Base-by-base conservation (phyloP, 2,797 vertebrate species). In the Prionace glauca region DNA sequence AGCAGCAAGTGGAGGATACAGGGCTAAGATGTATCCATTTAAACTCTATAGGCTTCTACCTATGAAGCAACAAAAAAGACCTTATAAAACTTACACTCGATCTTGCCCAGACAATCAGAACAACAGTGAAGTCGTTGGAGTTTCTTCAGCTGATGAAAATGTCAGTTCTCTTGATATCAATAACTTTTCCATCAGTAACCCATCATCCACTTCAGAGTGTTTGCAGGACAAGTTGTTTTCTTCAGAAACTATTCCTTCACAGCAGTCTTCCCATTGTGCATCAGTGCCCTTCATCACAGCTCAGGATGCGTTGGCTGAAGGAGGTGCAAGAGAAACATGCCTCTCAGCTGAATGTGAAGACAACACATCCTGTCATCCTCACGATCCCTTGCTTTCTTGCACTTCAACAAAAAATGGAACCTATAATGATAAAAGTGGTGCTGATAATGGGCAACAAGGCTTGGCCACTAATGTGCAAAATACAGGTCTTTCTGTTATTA, bases 11-110 rank as follows among this genome's bases (percentile, higher is more conserved):
- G 98, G 99, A 41, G 98, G 99, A 92, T 97, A 99, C 72, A 99
- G 99, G 96, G 98, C 98, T 72, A 98, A 98, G 22, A 98, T 99
- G 96, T 99, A 99, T 96, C 99, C 99, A 0, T 99, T 99, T 96
- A 99, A 99, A 97, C 98, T 99, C 29, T 99, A 99, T 96, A 97
- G 99, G 96, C 98, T 99, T 93, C 97, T 99, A 94, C 99, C 99
- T 14, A 99, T 99, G 99, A 99, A 98, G 96, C 99, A 99, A 96
- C 98, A 98, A 97, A 98, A 99, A 96, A 97, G 98, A 95, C 97
- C 98, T 93, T 99, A 99, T 32, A 99, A 99, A 97, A 98, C 98
- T 1, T 99, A 99, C 96, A 98, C 97, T 96, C 98, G 98, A 88
- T 98, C 98, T 11, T 98, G 98, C 14, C 98, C 98, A 79, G 98